These are phyloP conservation scores for Colinus virginianus DNA, from an alignment of 2,113 vertebrate species.

Conservation along the genomic window DNA sequence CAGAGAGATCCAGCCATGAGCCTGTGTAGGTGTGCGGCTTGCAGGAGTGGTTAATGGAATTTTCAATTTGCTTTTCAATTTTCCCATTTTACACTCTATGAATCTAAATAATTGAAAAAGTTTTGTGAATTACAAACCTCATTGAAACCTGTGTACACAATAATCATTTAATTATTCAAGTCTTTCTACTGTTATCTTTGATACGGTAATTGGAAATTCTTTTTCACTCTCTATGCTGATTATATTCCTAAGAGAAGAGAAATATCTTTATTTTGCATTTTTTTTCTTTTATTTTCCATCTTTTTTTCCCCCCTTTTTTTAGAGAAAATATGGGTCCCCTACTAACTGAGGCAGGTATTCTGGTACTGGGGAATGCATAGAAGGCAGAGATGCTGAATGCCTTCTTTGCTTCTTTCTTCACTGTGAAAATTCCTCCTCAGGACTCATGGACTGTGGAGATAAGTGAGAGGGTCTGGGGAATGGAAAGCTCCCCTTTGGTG, in stretches of 20 bases:
- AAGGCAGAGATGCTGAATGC: too few relatives aligned
- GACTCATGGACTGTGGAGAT: too few relatives aligned
- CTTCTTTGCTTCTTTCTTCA: too few relatives aligned
- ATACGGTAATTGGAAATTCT: conserved; percentile 43
- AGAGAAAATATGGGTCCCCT: too few relatives aligned
- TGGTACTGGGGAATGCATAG: too few relatives aligned
- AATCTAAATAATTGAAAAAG: conserved; percentile 60
- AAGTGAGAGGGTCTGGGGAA: too few relatives aligned
- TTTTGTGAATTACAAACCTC: conserved; percentile 57
- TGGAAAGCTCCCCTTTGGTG: too few relatives aligned
- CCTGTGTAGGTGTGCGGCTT: neutral
- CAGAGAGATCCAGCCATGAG: neutral
- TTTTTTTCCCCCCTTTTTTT: neutral
- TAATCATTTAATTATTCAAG: conserved; percentile 66
- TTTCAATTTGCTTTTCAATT: conserved; percentile 66
- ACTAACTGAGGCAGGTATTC: too few relatives aligned
- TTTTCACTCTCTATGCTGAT: neutral
- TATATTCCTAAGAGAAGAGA: neutral
- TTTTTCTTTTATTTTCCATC: neutral
- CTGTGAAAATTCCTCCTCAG: too few relatives aligned
- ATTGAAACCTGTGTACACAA: neutral
- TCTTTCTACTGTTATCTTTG: conserved; percentile 16
- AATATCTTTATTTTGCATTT: neutral
- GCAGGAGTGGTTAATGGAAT: neutral
- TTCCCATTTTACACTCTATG: conserved; percentile 32